These are phyloP conservation scores for Argyresthia albistria DNA, from an alignment of 2,888 invertebrate genomes.

Conservation along the genomic window DNA sequence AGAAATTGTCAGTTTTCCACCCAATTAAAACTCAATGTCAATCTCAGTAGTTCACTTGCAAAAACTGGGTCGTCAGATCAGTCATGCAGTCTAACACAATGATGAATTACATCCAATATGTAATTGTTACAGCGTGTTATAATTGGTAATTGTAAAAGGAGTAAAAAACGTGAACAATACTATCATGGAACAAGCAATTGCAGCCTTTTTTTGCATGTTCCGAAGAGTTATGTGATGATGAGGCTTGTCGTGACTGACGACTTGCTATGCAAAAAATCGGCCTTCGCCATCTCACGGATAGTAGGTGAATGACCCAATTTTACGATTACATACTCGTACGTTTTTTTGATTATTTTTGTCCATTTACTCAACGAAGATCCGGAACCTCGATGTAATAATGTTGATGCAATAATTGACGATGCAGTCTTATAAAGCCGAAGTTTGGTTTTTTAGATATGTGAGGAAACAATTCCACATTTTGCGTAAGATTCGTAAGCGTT, in stretches of 20 bases:
- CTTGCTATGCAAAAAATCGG: conserved; percentile 24
- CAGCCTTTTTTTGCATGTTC: conserved; percentile 17
- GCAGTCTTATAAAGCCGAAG: too few species aligned
- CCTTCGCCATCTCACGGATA: conserved; percentile 27
- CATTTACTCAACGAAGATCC: too few species aligned
- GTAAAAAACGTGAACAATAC: conserved; percentile 17
- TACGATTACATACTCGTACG: too few species aligned
- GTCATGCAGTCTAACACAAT: not conserved
- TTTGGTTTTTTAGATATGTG: too few species aligned
- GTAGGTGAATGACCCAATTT: conserved; percentile 43
- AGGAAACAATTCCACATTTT: too few species aligned
- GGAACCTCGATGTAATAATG: too few species aligned
- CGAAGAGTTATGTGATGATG: not conserved
- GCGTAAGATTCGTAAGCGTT: too few species aligned
- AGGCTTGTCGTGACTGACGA: conserved; percentile 2
- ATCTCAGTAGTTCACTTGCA: not conserved
- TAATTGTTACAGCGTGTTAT: not conserved
- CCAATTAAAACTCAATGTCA: too few species aligned
- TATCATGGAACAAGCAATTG: conserved; percentile 28
- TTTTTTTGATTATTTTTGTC: too few species aligned
- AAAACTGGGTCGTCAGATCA: not conserved
- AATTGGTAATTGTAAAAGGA: not conserved
- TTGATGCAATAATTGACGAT: too few species aligned
- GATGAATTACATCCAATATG: not conserved
- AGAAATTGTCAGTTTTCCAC: too few species aligned